phyloP scores from a whole-genome alignment of 2,797 vertebrate species.

The Cirrhinus mrigala region DNA sequence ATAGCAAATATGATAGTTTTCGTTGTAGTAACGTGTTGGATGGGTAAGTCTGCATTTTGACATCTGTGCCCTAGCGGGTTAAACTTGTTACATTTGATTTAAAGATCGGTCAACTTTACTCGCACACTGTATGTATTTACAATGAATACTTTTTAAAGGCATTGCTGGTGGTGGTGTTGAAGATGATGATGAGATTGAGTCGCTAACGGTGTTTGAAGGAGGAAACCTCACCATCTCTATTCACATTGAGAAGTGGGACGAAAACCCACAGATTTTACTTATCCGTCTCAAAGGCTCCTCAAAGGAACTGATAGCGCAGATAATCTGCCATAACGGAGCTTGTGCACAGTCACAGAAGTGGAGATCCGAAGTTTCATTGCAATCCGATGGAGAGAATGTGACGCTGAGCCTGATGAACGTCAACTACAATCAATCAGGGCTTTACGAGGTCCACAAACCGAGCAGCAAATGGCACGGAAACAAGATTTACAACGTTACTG shows the following conservation, averaged over 20 bases:
- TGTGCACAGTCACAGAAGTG: rapidly evolving
- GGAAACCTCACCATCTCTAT: not conserved
- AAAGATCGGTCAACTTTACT: not conserved
- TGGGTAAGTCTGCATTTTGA: not conserved
- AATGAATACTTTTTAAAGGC: not conserved
- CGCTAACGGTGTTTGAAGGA: not conserved
- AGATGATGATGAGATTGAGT: not conserved
- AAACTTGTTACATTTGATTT: not conserved
- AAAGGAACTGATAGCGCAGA: not conserved
- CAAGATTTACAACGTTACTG: not conserved
- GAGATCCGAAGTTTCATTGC: not conserved
- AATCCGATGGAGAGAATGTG: too few species aligned
- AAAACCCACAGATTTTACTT: not conserved
- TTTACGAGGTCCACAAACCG: not conserved
- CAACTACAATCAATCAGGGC: not conserved
- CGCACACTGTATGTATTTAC: not conserved
- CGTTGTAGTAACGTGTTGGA: not conserved
- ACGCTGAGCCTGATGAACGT: not conserved
- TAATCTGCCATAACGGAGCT: rapidly evolving
- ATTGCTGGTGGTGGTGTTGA: not conserved
- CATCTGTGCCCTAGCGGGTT: not conserved
- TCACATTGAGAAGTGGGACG: not conserved
- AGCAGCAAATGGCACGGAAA: not conserved
- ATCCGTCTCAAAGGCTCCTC: too few species aligned
- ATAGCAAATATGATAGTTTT: not conserved